Evolutionary conservation across 1,140 invertebrate species (phyloP).

Genomic region (Drosophila santomea): DNA sequence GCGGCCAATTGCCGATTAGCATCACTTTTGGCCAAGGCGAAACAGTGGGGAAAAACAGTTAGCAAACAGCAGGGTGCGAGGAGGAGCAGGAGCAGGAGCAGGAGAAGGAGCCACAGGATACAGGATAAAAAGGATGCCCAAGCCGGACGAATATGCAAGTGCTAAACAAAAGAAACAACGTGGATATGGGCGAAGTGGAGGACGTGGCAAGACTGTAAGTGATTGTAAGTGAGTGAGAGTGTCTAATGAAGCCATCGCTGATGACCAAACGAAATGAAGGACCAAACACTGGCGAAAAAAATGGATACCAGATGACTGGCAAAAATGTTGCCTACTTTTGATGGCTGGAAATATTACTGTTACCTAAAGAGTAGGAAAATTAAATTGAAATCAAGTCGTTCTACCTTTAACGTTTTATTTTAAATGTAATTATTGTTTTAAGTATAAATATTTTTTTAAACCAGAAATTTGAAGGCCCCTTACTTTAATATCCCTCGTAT

Average conservation of each 20-base stretch:
- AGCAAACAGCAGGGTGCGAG: constrained; percentile 16
- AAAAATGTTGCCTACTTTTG: neutral
- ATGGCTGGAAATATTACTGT: neutral
- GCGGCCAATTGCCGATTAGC: constrained; percentile 78
- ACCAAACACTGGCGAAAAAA: constrained; percentile 4
- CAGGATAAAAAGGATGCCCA: constrained; percentile 7
- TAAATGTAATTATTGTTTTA: neutral
- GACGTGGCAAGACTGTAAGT: constrained; percentile 46
- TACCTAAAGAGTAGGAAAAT: no score
- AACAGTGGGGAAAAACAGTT: constrained; percentile 28
- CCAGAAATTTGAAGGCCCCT: no score
- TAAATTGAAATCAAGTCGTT: no score
- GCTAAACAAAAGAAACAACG: constrained; percentile 23
- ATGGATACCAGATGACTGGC: neutral
- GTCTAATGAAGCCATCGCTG: constrained; percentile 50
- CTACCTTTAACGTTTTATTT: neutral
- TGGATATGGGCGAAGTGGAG: constrained; percentile 15
- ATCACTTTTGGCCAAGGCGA: constrained; percentile 42
- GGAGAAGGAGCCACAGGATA: constrained; percentile 13
- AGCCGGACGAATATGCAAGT: constrained; percentile 29
- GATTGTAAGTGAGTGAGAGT: constrained; percentile 52
- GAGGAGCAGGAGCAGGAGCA: neutral
- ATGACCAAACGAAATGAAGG: constrained; percentile 24
- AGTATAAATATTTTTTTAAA: neutral
- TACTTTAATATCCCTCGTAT: neutral